phyloP scores from a whole-genome alignment of 2,888 invertebrate species.

The Belgica antarctica region DNA sequence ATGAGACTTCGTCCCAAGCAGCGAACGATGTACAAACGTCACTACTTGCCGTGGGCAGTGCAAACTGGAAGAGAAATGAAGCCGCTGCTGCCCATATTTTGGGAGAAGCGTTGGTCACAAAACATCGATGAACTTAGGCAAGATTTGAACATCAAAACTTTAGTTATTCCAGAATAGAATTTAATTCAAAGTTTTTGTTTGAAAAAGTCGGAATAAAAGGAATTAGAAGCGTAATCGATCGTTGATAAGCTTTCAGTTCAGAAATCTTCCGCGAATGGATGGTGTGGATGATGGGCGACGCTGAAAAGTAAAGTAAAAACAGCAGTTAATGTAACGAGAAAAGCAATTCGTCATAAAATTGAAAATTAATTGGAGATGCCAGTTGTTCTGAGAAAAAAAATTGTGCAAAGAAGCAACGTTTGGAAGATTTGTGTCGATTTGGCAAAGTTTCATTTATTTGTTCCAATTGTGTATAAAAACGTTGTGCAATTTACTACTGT shows the following conservation, averaged over 20 bases:
- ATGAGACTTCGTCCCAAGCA: constrained; percentile 76
- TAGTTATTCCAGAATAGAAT: constrained; percentile 50
- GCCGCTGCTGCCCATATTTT: constrained; percentile 84
- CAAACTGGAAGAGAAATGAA: constrained; percentile 70
- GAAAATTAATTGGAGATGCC: too few relatives aligned
- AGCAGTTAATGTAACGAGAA: too few relatives aligned
- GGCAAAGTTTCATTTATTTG: too few relatives aligned
- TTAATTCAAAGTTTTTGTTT: not conserved
- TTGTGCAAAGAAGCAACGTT: too few relatives aligned
- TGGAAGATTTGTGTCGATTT: too few relatives aligned
- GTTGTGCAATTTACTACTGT: too few relatives aligned
- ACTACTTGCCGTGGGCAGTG: constrained; percentile 85
- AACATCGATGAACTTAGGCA: constrained; percentile 72
- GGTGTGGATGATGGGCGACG: constrained; percentile 28
- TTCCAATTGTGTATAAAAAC: too few relatives aligned
- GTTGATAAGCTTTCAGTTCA: not conserved
- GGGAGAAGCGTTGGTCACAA: constrained; percentile 92
- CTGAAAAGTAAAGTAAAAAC: constrained; percentile 25
- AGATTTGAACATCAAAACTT: constrained; percentile 72
- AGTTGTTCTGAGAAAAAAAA: too few relatives aligned
- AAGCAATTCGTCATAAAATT: too few relatives aligned
- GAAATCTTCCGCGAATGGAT: constrained; percentile 10
- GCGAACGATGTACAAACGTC: constrained; percentile 69
- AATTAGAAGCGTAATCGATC: not conserved
- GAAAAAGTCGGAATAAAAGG: not conserved